Evolutionary conservation across 2,797 vertebrate genomes (phyloP), one percentile per base, ranked within the genome.

Genomic region (Xiphorhynchus erythropygius): DNA sequence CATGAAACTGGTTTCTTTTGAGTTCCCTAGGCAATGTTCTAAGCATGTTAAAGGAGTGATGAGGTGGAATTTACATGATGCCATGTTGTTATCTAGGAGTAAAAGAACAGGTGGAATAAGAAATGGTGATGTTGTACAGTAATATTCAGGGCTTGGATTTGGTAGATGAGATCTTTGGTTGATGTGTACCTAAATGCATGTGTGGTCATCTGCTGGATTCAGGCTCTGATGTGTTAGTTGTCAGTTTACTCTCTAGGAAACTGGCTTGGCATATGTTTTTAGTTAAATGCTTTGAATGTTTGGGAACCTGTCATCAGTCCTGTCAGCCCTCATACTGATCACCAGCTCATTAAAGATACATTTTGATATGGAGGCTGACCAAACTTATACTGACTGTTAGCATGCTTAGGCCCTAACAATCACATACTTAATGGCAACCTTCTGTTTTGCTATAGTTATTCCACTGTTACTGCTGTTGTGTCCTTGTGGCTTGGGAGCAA

Each of bases 381-480:
- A 42, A 8, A n/a, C 18, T 47, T 83, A 24, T 16, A 24, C 33
- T 30, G 35, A 28, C 41, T 55, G 3, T 74, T 67, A 14, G 19
- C 35, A 9, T 28, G 37, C 42, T 80, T 74, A 63, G 39, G 32
- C 24, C 25, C 24, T 62, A 52, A 35, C 60, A 57, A 70, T 64
- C 39, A 5, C 19, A 5, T 3, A 18, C 30, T 47, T 84, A 83
- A 87, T 47, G 32, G 23, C 77, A 77, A 67, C 8, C 28, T 88
- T 55, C 5, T 94, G 7, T 73, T 95, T 94, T 73, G 87, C 25
- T 47, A 0, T 92, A 99, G 99, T 99, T 64, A 60, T 99, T n/a
- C 99, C 98, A 3, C 96, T 99, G 33, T 68, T 99, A 11, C 87
- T 99, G 94, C 91, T 99, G 84, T 95, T 98, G 70, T 99, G 99